phyloP scores from a whole-genome alignment of 2,113 vertebrate species.

The Aviceda subcristata region DNA sequence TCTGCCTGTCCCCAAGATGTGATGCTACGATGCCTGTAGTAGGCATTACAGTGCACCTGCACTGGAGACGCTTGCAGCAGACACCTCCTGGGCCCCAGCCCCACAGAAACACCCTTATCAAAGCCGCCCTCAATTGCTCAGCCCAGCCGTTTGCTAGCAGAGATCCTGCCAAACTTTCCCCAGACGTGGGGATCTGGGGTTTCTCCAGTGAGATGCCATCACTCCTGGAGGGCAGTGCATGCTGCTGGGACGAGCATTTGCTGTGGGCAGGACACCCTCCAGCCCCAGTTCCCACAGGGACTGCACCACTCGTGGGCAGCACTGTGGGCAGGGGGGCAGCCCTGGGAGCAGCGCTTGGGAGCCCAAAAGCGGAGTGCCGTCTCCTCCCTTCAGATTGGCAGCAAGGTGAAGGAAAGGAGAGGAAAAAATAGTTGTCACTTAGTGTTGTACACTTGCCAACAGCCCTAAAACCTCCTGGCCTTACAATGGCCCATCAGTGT shows the following conservation, averaged over 20 bases:
- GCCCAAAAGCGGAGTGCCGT: not conserved
- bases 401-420: not conserved
- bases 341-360: not conserved
- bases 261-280: not conserved
- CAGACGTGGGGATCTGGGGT: rapidly evolving
- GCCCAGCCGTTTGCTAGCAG: not conserved
- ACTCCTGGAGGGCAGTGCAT: not conserved
- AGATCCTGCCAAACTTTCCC: not conserved
- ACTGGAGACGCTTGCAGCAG: not conserved
- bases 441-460: not conserved
- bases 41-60: not conserved
- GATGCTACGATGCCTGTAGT: rapidly evolving
- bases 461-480: not conserved
- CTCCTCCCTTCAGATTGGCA: not conserved
- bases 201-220: rapidly evolving
- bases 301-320: rapidly evolving
- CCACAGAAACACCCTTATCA: not conserved
- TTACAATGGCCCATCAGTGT: not conserved
- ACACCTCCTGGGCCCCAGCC: rapidly evolving
- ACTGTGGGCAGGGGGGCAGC: not conserved
- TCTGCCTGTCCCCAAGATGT: not conserved
- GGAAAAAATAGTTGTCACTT: not conserved
- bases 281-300: rapidly evolving
- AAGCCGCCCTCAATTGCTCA: not conserved
- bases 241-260: rapidly evolving